A percentile compares a stretch with the other conserved stretches of the same genome.
phyloP scores from a whole-genome alignment of 1,140 invertebrate species.

The Pantala flavescens region DNA sequence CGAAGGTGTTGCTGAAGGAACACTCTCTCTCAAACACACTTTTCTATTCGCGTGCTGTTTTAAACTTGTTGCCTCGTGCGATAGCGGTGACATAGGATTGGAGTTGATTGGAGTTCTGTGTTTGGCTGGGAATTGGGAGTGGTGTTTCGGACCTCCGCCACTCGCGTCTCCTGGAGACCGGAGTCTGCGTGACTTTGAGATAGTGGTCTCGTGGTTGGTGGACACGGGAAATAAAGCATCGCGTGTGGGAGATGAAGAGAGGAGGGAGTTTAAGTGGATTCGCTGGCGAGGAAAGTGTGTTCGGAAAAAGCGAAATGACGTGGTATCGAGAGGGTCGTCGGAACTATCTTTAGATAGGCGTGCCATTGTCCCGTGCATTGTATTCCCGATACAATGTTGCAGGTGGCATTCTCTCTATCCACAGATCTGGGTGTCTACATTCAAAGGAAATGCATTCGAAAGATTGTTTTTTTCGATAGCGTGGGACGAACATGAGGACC shows the following conservation, averaged over 20 bases:
- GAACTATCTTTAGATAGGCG: too few relatives aligned
- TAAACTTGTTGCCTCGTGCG: not conserved
- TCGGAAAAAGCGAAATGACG: too few relatives aligned
- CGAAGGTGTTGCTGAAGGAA: too few relatives aligned
- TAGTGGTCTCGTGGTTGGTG: not conserved
- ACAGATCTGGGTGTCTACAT: too few relatives aligned
- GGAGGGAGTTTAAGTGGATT: not conserved
- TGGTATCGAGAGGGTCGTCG: too few relatives aligned
- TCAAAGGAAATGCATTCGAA: too few relatives aligned
- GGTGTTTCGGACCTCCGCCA: not conserved
- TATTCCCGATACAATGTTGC: too few relatives aligned
- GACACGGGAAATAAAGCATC: not conserved
- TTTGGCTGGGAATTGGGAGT: not conserved
- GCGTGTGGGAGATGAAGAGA: not conserved
- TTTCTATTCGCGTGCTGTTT: not conserved
- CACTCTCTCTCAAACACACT: not conserved
- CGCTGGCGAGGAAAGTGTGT: not conserved
- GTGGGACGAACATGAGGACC: too few relatives aligned
- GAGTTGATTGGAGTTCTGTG: slow-evolving; percentile 5
- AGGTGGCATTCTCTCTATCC: too few relatives aligned
- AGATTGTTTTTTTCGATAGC: too few relatives aligned
- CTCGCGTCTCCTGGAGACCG: not conserved
- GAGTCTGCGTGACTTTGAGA: slow-evolving; percentile 3
- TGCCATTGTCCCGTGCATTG: too few relatives aligned
- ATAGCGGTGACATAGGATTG: slow-evolving; percentile 4